Evolutionary conservation across 2,797 vertebrate species (phyloP), one percentile per base, ranked within the genome.

Genomic region (Alexandromys oeconomus): DNA sequence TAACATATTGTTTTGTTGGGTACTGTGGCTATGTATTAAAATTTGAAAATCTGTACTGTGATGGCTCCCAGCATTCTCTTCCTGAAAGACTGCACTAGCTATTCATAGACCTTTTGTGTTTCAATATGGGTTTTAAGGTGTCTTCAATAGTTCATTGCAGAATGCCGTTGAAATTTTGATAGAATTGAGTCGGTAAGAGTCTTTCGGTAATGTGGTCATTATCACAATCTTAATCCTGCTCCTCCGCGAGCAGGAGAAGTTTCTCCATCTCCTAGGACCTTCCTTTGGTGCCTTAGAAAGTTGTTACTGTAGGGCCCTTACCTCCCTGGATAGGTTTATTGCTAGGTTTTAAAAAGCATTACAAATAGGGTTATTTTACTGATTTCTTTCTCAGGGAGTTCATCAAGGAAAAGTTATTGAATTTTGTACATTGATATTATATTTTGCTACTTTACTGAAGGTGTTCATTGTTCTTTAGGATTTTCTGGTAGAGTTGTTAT

Each of bases 341-440:
- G 31, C 51, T 34, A 59, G 69, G 69, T 74, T 88, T 74, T 74
- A 57, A 57, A 87, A 73, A 57, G 25, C 48, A 67, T 87, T 87
- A 37, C 14, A 76, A 76, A 43, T 61, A 74, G 59, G 54, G 61
- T 88, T 88, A 57, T 76, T 88, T 88, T 76, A 59, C 69, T 46
- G 17, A 76, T 43, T 61, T 76, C 29, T 88, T 76, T 76, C 71
- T 76, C 86, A 76, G 27, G 17, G 29, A 76, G 29, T 59, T 76
- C 71, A 88, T 88, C 74, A 74, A 74, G 59, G 69, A 88, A 59
- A 88, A 76, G 69, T 59, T 88, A 76, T 76, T 88, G 86, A 61
- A 74, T 88, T 88, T 61, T 88, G 86, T 76, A 76, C 6, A 2
- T 46, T 76, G 54, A 76, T 76, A 61, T 76, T 76, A 71, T 61